Conservation (phyloP, 2,888 invertebrate species). For the Sinhomidia bicolor region DNA sequence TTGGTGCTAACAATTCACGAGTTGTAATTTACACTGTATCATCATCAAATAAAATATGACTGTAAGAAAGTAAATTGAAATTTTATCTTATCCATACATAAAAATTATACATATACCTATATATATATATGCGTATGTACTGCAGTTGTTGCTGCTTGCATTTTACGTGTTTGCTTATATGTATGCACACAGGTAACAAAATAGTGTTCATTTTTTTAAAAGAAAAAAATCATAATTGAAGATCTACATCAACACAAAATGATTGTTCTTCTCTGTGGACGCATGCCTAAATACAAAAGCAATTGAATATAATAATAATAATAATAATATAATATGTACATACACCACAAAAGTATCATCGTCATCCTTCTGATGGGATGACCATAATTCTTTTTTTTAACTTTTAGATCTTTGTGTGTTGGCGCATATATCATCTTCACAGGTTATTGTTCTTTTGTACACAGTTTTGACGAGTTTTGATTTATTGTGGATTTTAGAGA, state of each 20-base stretch:
- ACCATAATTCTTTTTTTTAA: conserved; percentile 5
- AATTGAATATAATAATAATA: too few relatives aligned
- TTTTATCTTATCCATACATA: conserved; percentile 55
- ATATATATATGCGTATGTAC: too few relatives aligned
- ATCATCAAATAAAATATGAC: conserved; percentile 65
- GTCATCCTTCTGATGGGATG: too few relatives aligned
- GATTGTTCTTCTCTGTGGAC: neutral
- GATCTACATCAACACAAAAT: conserved; percentile 2
- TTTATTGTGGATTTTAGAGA: conserved; percentile 50
- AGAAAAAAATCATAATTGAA: conserved; percentile 49
- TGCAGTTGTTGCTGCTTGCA: too few relatives aligned
- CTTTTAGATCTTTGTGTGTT: conserved; percentile 28
- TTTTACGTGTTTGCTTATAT: neutral
- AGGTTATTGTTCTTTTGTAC: conserved; percentile 53
- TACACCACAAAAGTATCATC: neutral
- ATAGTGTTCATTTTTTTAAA: conserved; percentile 4
- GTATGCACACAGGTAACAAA: neutral
- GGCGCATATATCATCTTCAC: conserved; percentile 42
- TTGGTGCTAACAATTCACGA: conserved; percentile 56
- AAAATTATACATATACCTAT: neutral
- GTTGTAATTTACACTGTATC: conserved; percentile 62
- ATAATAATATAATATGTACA: too few relatives aligned
- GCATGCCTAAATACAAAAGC: neutral
- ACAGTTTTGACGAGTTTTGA: conserved; percentile 52
- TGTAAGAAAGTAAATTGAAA: conserved; percentile 62